Evolutionary conservation across 1,140 invertebrate species (phyloP).

Genomic region (Gonioctena quinquepunctata): DNA sequence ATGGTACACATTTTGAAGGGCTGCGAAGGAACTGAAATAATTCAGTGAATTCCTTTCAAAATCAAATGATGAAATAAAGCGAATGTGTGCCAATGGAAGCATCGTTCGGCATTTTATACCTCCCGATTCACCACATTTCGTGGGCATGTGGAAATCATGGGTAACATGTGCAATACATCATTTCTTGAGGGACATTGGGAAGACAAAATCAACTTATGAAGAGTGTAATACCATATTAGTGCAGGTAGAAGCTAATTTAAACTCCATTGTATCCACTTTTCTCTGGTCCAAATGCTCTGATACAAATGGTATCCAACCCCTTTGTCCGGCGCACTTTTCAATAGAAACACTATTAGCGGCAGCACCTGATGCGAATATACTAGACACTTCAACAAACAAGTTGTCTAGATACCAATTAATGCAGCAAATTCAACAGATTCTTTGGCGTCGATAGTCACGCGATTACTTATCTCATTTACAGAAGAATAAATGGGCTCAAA

Average conservation of each 20-base stretch:
- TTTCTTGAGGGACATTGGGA: background rate
- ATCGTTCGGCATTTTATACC: background rate
- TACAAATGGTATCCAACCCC: background rate
- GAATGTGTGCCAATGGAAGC: background rate
- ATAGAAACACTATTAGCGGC: background rate
- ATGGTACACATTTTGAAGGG: background rate
- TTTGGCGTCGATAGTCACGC: too few relatives aligned
- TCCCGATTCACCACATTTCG: background rate
- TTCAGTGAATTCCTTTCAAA: background rate
- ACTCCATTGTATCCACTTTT: background rate
- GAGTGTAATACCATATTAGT: background rate
- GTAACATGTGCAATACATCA: background rate
- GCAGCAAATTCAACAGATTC: too few relatives aligned
- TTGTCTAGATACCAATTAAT: too few relatives aligned
- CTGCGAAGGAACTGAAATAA: background rate
- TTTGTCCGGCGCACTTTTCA: background rate
- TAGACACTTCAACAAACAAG: too few relatives aligned
- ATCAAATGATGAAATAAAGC: background rate
- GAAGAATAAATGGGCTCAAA: background rate
- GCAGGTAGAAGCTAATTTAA: background rate
- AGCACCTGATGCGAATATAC: too few relatives aligned
- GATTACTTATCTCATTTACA: too few relatives aligned
- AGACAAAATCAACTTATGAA: background rate
- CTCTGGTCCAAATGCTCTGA: background rate
- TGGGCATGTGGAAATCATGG: background rate